phyloP scores from a whole-genome alignment of 2,113 vertebrate species.

The Ochotona princeps region DNA sequence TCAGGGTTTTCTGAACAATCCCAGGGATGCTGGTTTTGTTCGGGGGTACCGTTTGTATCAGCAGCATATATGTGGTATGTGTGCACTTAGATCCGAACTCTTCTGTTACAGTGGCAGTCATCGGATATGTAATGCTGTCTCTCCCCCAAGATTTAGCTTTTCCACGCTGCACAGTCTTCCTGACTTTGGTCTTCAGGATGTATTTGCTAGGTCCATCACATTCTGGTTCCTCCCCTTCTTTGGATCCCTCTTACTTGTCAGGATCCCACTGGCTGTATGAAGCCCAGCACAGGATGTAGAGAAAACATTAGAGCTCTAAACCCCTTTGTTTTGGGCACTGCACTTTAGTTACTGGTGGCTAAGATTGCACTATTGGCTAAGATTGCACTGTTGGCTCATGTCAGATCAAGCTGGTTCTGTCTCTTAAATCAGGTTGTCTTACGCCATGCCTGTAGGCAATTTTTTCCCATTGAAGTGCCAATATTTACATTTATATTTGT shows the following conservation, averaged over 20 bases:
- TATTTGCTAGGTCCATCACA: background rate
- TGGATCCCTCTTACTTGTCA: conserved; percentile 13
- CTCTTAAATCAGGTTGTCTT: conserved; percentile 28
- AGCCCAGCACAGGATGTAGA: background rate
- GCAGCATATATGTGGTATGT: background rate
- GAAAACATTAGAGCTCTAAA: background rate
- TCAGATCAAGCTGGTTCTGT: conserved; percentile 28
- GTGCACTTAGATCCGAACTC: background rate
- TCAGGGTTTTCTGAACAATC: background rate
- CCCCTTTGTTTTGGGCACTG: background rate
- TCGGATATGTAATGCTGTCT: conserved; percentile 44
- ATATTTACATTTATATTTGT: conserved; percentile 56
- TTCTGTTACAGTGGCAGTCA: conserved; percentile 17
- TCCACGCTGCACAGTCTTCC: background rate
- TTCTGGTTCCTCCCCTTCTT: background rate
- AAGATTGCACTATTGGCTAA: conserved; percentile 53
- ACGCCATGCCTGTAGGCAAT: background rate
- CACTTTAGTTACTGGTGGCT: background rate
- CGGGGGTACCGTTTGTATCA: background rate
- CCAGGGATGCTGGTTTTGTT: background rate
- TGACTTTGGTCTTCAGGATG: background rate
- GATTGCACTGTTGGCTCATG: background rate
- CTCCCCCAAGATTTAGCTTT: conserved; percentile 7
- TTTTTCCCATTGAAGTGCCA: background rate
- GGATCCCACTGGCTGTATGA: background rate